Base-by-base conservation (phyloP, 2,888 invertebrate genomes). In the Hemithea aestivaria region DNA sequence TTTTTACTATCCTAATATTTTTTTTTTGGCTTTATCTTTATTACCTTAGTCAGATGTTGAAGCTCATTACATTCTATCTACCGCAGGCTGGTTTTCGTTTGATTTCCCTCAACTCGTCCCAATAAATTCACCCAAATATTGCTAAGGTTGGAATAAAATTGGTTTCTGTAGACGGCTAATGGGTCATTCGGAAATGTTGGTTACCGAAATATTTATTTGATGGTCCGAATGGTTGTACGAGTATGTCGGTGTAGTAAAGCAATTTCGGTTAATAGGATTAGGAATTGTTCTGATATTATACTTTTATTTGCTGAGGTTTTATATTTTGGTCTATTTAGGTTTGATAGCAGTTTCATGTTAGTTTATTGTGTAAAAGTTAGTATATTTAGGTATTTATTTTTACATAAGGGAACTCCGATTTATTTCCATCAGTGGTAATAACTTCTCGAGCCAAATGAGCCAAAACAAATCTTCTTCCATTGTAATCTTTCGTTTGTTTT, bases 1-100 rank as follows among this genome's bases (percentile, higher is more conserved):
- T 49, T 50, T 49, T 48, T 51, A 33, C 27, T 27, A 27, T 30
- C 30, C 23, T n/a, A n/a, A n/a, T n/a, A n/a, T n/a, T n/a, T n/a
- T n/a, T n/a, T n/a, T n/a, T n/a, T n/a, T n/a, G n/a, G n/a, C n/a
- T n/a, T n/a, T n/a, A n/a, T n/a, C n/a, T n/a, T n/a, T n/a, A n/a
- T n/a, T n/a, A 9, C 28, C 10, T 56, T 50, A 55, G 49, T 47
- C 54, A 61, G 53, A 53, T 56, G 39, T 39, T 38, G 27, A 44
- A 51, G 46, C 54, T 59, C 59, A 61, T 62, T 61, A 58, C 59
- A 53, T 46, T 40, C 40, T 31, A 40, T 40, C 35, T 40, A 31
- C 32, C n/a, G 20, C 31, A 33, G 38, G 27, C 38, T 35, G 37
- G 31, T 40, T 34, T 31, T 20, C 41, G 41, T 30, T 42, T 38